Percentiles rank a stretch among this genome's conserved stretches.
phyloP scores from a whole-genome alignment of 2,113 vertebrate species.

The Microcebus murinus region DNA sequence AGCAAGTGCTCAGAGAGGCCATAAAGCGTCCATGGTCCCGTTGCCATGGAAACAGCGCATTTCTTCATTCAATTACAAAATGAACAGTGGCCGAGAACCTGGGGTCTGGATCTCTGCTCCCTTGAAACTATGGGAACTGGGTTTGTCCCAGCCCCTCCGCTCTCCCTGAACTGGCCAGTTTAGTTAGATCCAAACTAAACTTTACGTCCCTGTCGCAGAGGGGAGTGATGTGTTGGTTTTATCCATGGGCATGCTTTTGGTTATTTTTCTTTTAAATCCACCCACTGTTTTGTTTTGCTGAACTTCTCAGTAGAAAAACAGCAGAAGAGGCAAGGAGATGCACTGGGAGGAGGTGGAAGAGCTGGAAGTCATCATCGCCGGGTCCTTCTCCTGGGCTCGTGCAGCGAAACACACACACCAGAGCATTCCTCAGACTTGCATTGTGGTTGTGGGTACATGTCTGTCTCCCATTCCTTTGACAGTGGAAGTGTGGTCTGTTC shows the following conservation, averaged over 20 bases:
- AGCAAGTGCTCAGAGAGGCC: conserved; percentile 51
- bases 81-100: conserved; percentile 41
- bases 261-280: background rate
- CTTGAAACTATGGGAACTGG: background rate
- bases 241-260: background rate
- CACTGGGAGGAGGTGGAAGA: background rate
- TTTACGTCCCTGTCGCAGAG: background rate
- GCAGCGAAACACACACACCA: background rate
- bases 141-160: background rate
- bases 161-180: background rate
- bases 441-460: background rate
- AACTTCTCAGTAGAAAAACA: background rate
- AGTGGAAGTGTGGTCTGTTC: background rate
- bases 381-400: background rate
- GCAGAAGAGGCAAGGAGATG: background rate
- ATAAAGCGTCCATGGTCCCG: conserved; percentile 62
- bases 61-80: conserved; percentile 72
- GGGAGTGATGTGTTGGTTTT: background rate
- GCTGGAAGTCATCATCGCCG: background rate
- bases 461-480: background rate
- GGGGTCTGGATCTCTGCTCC: background rate
- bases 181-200: background rate
- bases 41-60: conserved; percentile 76
- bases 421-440: background rate
- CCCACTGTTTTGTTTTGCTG: background rate